phyloP scores from a whole-genome alignment of 2,113 vertebrate genomes.

The Chaetura pelagica region DNA sequence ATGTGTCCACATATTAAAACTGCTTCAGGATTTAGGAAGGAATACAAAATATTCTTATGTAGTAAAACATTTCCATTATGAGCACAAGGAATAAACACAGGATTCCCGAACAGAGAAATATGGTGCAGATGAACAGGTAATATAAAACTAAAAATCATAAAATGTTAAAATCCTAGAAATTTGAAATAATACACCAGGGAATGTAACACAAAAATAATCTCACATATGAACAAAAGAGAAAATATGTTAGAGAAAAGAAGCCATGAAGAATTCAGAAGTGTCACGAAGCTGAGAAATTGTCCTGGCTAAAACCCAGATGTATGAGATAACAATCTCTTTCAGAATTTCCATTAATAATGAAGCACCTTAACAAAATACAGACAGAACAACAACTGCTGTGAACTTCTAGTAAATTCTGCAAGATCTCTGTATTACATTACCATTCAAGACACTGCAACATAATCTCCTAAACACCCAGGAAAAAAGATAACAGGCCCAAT shows the following conservation, averaged over 20 bases:
- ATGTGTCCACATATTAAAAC: neutral
- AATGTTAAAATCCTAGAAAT: neutral
- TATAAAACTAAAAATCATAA: neutral
- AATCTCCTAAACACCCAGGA: neutral
- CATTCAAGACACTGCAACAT: neutral
- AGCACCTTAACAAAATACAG: slow-evolving; percentile 21
- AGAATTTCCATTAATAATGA: slow-evolving; percentile 42
- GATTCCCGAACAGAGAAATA: neutral
- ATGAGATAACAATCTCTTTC: slow-evolving; percentile 8
- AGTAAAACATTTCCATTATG: neutral
- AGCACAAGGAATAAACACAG: neutral
- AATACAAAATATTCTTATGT: neutral
- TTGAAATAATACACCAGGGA: neutral
- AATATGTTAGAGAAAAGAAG: neutral
- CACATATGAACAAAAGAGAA: too few relatives aligned
- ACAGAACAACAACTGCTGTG: neutral
- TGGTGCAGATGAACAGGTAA: neutral
- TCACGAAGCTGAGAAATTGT: neutral
- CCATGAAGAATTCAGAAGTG: neutral
- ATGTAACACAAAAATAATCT: neutral
- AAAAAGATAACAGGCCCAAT: neutral
- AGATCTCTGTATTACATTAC: neutral
- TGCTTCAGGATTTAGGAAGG: neutral
- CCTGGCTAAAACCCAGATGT: neutral
- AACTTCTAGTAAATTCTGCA: neutral